These are phyloP conservation scores for Oryzias javanicus DNA, from an alignment of 2,113 vertebrate species.

Conservation along the genomic window DNA sequence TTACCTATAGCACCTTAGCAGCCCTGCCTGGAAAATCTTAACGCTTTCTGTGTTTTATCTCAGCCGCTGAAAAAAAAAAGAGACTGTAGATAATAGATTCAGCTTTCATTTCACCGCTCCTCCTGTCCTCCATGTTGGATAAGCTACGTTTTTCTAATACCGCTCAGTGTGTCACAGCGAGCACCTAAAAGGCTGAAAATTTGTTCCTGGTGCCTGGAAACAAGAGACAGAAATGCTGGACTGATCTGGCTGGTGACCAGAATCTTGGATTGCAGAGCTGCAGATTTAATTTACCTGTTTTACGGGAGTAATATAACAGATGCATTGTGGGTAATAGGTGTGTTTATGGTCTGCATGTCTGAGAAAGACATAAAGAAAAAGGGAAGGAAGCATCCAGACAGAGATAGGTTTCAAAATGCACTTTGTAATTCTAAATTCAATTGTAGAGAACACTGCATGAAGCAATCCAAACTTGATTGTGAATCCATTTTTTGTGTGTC, in stretches of 20 bases:
- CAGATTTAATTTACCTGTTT: slow-evolving; percentile 67
- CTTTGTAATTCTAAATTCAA: slow-evolving; percentile 38
- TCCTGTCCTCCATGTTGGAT: slow-evolving; percentile 32
- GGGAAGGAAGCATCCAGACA: not conserved
- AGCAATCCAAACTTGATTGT: slow-evolving; percentile 22
- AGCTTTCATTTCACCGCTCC: slow-evolving; percentile 36
- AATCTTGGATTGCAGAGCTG: slow-evolving; percentile 41
- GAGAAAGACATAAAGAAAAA: slow-evolving; percentile 8
- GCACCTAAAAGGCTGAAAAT: slow-evolving; percentile 38
- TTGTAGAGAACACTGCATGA: not conserved
- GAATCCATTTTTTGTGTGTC: slow-evolving; percentile 24
- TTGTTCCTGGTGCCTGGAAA: slow-evolving; percentile 55
- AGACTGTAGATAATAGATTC: slow-evolving; percentile 50
- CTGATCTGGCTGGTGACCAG: slow-evolving; percentile 55
- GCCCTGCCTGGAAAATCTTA: slow-evolving; percentile 26
- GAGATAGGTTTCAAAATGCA: slow-evolving; percentile 25
- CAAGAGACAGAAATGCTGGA: slow-evolving; percentile 43
- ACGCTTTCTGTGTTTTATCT: slow-evolving; percentile 45
- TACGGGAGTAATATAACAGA: slow-evolving; percentile 33
- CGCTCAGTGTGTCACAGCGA: slow-evolving; percentile 20
- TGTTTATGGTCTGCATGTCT: slow-evolving; percentile 23
- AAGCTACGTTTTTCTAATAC: slow-evolving; percentile 31
- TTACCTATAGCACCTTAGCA: slow-evolving; percentile 52
- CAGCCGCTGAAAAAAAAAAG: slow-evolving; percentile 43
- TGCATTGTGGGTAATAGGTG: slow-evolving; percentile 40